These are phyloP conservation scores for Ranitomeya imitator DNA, from an alignment of 2,113 vertebrate species.

Conservation along the genomic window DNA sequence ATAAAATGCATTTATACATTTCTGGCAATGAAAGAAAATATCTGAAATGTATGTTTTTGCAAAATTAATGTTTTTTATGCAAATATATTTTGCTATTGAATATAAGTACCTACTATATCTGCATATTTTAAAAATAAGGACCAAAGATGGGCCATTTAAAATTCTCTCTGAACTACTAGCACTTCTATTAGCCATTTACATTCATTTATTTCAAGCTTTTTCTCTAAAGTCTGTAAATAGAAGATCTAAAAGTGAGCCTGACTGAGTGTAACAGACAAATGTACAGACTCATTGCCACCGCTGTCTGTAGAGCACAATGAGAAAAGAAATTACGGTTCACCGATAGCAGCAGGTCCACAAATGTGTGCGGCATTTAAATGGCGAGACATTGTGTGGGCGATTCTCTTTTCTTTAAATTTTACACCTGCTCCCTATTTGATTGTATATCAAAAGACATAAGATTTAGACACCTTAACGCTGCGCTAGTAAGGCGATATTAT, in stretches of 20 bases:
- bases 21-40: neutral
- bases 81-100: too few species aligned
- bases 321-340: constrained; percentile 26
- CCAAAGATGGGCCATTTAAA: too few species aligned
- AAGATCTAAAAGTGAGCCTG: neutral
- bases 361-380: constrained; percentile 23
- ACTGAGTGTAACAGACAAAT: constrained; percentile 18
- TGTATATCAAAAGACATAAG: neutral
- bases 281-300: neutral
- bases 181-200: neutral
- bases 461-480: neutral
- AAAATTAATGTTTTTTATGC: too few species aligned
- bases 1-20: neutral
- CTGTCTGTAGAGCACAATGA: constrained; percentile 23
- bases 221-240: neutral
- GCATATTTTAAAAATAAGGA: too few species aligned
- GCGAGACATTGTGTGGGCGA: neutral
- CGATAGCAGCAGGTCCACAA: constrained; percentile 27
- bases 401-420: neutral
- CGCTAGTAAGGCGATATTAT: constrained; percentile 2
- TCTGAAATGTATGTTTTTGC: neutral
- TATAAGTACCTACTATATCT: too few species aligned
- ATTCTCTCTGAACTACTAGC: too few species aligned
- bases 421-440: neutral
- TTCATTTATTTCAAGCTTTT: neutral